These are phyloP conservation scores for Leucozona laternaria DNA, from an alignment of 2,888 invertebrate genomes.

Conservation along the genomic window DNA sequence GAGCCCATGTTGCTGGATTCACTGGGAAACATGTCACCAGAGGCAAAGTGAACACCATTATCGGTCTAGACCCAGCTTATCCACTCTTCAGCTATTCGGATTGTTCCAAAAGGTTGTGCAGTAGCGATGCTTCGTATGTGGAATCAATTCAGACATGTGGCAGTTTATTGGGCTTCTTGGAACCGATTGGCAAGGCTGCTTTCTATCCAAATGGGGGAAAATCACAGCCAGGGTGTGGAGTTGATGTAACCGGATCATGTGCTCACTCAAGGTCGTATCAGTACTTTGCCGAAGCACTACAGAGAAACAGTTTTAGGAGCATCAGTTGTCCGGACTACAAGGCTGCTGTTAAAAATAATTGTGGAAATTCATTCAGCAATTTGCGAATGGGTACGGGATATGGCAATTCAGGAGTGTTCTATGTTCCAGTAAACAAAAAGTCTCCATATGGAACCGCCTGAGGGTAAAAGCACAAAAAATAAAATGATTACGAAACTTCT, in stretches of 20 bases:
- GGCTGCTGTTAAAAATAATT: constrained; percentile 75
- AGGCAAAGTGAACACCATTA: constrained; percentile 85
- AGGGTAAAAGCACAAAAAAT: background rate
- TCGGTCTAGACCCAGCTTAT: constrained; percentile 80
- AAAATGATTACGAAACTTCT: background rate
- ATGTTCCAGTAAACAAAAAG: constrained; percentile 79
- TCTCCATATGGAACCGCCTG: constrained; percentile 78
- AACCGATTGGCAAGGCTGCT: constrained; percentile 82
- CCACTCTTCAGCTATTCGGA: constrained; percentile 77
- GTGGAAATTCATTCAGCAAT: constrained; percentile 69
- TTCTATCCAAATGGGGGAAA: constrained; percentile 85
- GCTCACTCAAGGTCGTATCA: constrained; percentile 82
- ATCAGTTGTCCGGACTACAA: constrained; percentile 75
- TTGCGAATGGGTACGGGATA: constrained; percentile 78
- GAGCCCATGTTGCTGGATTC: constrained; percentile 86
- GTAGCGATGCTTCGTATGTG: constrained; percentile 78
- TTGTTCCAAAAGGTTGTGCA: constrained; percentile 76
- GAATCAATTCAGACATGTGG: constrained; percentile 80
- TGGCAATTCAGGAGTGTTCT: constrained; percentile 79
- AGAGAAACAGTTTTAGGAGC: constrained; percentile 78
- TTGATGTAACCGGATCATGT: constrained; percentile 81
- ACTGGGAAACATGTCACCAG: constrained; percentile 85
- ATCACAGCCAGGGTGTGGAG: constrained; percentile 84
- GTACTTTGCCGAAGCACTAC: constrained; percentile 83
- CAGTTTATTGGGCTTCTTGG: constrained; percentile 78